phyloP scores from a whole-genome alignment of 1,140 invertebrate genomes.

The Caenorhabditis inopinata region DNA sequence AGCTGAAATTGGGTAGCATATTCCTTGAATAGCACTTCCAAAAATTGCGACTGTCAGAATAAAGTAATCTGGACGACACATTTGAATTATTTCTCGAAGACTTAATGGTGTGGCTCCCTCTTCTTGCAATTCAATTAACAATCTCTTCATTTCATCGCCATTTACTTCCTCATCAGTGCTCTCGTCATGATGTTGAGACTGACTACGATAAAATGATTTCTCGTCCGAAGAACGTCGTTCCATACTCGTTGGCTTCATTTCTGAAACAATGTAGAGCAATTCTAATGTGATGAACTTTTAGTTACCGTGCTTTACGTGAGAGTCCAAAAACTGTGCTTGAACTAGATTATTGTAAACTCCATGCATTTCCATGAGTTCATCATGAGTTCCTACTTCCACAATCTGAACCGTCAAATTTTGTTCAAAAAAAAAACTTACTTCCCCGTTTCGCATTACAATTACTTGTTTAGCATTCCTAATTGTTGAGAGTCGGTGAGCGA shows the following conservation, averaged over 20 bases:
- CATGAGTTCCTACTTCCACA: slow-evolving; percentile 67
- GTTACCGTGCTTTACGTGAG: slow-evolving; percentile 34
- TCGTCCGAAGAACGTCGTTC: not conserved
- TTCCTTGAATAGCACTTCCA: slow-evolving; percentile 45
- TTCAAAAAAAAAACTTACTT: slow-evolving; percentile 7
- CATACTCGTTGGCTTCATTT: not conserved
- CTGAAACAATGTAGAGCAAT: not conserved
- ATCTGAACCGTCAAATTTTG: not conserved
- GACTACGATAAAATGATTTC: not conserved
- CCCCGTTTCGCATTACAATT: slow-evolving; percentile 53
- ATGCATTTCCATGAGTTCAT: slow-evolving; percentile 68
- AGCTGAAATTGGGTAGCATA: slow-evolving; percentile 52
- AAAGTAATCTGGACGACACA: slow-evolving; percentile 47
- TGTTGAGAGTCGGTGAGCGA: slow-evolving; percentile 73
- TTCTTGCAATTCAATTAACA: slow-evolving; percentile 39
- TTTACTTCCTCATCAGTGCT: not conserved
- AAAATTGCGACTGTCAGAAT: slow-evolving; percentile 41
- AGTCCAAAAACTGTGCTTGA: slow-evolving; percentile 69
- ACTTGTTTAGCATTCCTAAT: slow-evolving; percentile 75
- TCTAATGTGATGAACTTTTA: not conserved
- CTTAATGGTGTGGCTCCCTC: slow-evolving; percentile 43
- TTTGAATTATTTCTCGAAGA: slow-evolving; percentile 46
- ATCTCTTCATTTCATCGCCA: slow-evolving; percentile 1
- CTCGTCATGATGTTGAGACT: not conserved
- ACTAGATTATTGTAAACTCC: slow-evolving; percentile 71